These are phyloP conservation scores for Crioceris asparagi DNA, from an alignment of 2,888 invertebrate species.

Conservation along the genomic window DNA sequence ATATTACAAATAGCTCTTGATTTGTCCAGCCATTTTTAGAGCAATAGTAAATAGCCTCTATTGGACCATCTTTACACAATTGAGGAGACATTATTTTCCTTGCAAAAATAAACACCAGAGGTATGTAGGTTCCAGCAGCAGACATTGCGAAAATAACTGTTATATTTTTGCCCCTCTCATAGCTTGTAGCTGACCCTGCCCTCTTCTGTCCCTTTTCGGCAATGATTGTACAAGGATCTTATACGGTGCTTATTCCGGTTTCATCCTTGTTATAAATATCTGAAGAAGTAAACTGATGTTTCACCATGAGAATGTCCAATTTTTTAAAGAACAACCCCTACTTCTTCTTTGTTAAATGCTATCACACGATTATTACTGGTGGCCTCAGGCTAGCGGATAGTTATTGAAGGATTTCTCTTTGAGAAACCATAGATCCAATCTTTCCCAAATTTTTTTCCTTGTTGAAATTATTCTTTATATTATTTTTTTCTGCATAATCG, in stretches of 20 bases:
- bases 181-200: constrained; percentile 34
- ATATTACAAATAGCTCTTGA: constrained; percentile 2
- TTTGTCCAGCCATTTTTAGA: constrained; percentile 12
- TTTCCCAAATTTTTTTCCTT: not conserved
- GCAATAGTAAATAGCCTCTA: constrained; percentile 27
- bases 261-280: constrained; percentile 32
- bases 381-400: constrained; percentile 13
- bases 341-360: constrained; percentile 14
- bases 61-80: constrained; percentile 34
- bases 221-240: constrained; percentile 31
- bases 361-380: constrained; percentile 14
- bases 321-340: constrained; percentile 8
- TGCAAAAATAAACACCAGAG: constrained; percentile 40
- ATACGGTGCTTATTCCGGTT: constrained; percentile 32
- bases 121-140: constrained; percentile 32
- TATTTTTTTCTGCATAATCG: too few relatives aligned
- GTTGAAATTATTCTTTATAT: constrained; percentile 1
- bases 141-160: constrained; percentile 36
- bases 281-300: constrained; percentile 10
- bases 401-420: too few relatives aligned
- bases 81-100: constrained; percentile 32
- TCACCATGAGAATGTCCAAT: constrained; percentile 10
- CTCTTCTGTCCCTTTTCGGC: constrained; percentile 33
- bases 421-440: constrained; percentile 2
- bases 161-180: constrained; percentile 33